Evolutionary conservation across 2,797 vertebrate genomes (phyloP).

Genomic region (Sarcoramphus papa): DNA sequence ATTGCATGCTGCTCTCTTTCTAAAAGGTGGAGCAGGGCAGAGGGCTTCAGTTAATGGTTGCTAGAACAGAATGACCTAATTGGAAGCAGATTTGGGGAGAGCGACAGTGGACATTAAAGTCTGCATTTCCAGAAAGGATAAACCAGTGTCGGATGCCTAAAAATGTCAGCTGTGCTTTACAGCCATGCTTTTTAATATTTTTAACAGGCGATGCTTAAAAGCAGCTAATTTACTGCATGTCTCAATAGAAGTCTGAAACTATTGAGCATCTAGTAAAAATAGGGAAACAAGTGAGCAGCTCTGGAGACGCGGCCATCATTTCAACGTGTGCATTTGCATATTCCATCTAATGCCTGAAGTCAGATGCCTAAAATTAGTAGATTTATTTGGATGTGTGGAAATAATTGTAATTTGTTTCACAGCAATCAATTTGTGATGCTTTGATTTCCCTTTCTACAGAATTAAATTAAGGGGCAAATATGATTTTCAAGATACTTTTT

Average conservation of each 20-base stretch:
- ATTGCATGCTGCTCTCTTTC: not conserved
- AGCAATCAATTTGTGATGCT: slow-evolving; percentile 69
- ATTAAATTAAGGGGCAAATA: slow-evolving; percentile 55
- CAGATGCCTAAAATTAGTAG: slow-evolving; percentile 64
- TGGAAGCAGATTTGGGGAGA: slow-evolving; percentile 59
- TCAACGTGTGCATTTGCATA: slow-evolving; percentile 56
- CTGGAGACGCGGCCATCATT: slow-evolving; percentile 18
- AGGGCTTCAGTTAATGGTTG: not conserved
- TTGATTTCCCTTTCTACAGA: slow-evolving; percentile 58
- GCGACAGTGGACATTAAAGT: not conserved
- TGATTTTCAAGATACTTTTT: slow-evolving; percentile 46
- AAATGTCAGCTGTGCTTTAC: slow-evolving; percentile 55
- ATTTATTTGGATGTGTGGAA: slow-evolving; percentile 67
- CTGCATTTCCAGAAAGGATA: slow-evolving; percentile 28
- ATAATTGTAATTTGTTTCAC: slow-evolving; percentile 70
- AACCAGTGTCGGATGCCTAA: not conserved
- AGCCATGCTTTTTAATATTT: slow-evolving; percentile 44
- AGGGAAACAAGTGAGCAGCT: slow-evolving; percentile 30
- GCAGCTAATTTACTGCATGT: slow-evolving; percentile 36
- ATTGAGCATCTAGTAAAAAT: not conserved
- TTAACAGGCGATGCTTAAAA: slow-evolving; percentile 54
- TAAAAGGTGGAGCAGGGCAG: not conserved
- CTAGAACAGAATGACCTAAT: slow-evolving; percentile 56
- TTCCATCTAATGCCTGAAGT: slow-evolving; percentile 54
- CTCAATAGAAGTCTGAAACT: not conserved